These are phyloP conservation scores for Zootoca vivipara DNA, from an alignment of 2,113 vertebrate genomes.

Conservation along the genomic window DNA sequence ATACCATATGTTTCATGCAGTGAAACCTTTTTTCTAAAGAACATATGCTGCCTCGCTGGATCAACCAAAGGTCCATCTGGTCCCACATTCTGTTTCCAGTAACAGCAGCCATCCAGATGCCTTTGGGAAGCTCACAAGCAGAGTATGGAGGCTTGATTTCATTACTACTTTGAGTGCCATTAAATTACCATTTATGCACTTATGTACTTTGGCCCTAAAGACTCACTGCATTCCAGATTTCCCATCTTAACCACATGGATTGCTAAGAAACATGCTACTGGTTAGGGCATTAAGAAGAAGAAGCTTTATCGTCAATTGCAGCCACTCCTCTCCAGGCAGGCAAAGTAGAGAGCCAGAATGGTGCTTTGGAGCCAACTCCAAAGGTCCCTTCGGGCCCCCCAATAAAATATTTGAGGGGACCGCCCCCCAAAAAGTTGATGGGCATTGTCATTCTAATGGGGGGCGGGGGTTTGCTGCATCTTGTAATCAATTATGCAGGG, in stretches of 20 bases:
- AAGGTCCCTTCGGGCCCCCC: too few species aligned
- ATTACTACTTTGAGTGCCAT: neutral
- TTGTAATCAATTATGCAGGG: too few species aligned
- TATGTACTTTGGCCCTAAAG: neutral
- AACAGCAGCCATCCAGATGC: neutral
- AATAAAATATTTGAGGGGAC: too few species aligned
- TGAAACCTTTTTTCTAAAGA: neutral
- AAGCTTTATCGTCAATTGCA: neutral
- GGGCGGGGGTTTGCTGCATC: too few species aligned
- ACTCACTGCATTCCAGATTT: neutral
- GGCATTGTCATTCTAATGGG: too few species aligned
- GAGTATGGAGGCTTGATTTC: neutral
- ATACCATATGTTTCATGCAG: neutral
- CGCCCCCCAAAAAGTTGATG: too few species aligned
- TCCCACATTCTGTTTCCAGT: neutral
- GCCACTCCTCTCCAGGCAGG: neutral
- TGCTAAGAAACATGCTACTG: neutral
- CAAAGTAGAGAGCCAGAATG: neutral
- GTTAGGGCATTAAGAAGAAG: neutral
- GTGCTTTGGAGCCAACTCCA: too few species aligned
- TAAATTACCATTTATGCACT: neutral
- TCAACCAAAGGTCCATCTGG: neutral
- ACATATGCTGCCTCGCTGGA: neutral
- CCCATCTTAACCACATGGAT: neutral
- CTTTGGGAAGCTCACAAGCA: neutral